Evolutionary conservation across 2,113 vertebrate species (phyloP), one percentile per base, ranked within the genome.

Genomic region (Telmatochromis brachygnathus): DNA sequence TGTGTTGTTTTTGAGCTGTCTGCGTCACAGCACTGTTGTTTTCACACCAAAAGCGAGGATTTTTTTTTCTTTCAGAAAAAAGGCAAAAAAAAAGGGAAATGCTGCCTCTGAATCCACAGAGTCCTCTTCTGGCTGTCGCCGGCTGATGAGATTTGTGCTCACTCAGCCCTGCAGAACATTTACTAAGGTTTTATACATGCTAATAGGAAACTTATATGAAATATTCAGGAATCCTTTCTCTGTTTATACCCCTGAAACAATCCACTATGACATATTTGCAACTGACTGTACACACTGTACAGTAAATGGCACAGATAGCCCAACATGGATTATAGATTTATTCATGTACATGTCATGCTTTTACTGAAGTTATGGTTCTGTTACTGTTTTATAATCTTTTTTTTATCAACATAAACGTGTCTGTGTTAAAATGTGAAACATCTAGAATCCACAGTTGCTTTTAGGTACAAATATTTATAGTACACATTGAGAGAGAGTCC

Each of bases 111-210:
- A 88, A 90, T 89, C 87, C 62, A 49, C 39, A 0, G 51, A 86
- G 82, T 83, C 77, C 45, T 89, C 81, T 56, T 70, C 55, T 84
- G 2, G 28, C 73, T 65, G 79, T 84, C 26, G 13, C 86, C 5
- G 7, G 11, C 60, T 83, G 91, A 89, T 88, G 77, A 94, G 84
- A 92, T 90, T 86, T 88, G 87, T 70, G 83, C 82, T 82, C 81
- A 82, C 85, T 86, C 87, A 90, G 54, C 56, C 54, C 56, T n/a
- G 53, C 17, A 54, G 35, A 83, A 84, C 62, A 89, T 87, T 39
- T 45, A 49, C 73, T 54, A 8, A 51, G 84, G 26, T 73, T 89
- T 88, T 60, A 86, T 84, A 79, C 17, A 84, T 83, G 60, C 84
- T 86, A 84, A 87, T 82, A 26, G 30, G 23, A 81, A 55, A 79